These are phyloP conservation scores for Alca torda DNA, from an alignment of 2,797 vertebrate species.

Conservation along the genomic window DNA sequence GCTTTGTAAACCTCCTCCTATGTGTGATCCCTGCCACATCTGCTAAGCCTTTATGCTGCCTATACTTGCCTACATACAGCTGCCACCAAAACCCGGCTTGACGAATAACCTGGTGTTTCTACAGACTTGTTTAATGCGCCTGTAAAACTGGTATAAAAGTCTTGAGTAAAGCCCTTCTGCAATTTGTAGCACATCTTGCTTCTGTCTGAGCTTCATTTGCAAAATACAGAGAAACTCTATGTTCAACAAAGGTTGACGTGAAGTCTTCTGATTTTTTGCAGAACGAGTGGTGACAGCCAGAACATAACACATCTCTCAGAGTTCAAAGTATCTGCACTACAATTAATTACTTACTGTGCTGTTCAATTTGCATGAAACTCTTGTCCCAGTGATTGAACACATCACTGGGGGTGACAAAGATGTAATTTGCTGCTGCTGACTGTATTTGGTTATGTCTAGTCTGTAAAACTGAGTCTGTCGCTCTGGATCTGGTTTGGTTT, in stretches of 20 bases:
- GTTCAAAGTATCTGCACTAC: constrained; percentile 66
- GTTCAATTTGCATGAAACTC: constrained; percentile 61
- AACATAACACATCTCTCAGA: constrained; percentile 8
- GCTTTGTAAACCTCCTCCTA: neutral
- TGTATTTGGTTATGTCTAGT: neutral
- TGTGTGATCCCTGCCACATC: neutral
- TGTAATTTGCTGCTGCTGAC: constrained; percentile 16
- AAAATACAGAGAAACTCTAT: constrained; percentile 42
- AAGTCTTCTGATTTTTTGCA: constrained; percentile 56
- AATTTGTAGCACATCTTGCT: neutral
- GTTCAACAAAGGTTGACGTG: constrained; percentile 45
- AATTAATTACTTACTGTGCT: constrained; percentile 71
- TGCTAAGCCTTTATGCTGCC: neutral
- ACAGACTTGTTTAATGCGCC: neutral
- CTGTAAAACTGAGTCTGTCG: neutral
- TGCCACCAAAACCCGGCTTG: neutral
- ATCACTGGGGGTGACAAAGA: constrained; percentile 23
- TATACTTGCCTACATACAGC: neutral
- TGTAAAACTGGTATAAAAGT: neutral
- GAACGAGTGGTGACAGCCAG: constrained; percentile 56
- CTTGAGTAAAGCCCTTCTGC: neutral
- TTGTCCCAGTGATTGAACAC: constrained; percentile 67
- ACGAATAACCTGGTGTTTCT: neutral
- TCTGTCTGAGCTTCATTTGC: neutral
- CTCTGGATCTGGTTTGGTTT: neutral